Conservation (phyloP, 2,888 invertebrate species). For the Allophyes oxyacanthae region DNA sequence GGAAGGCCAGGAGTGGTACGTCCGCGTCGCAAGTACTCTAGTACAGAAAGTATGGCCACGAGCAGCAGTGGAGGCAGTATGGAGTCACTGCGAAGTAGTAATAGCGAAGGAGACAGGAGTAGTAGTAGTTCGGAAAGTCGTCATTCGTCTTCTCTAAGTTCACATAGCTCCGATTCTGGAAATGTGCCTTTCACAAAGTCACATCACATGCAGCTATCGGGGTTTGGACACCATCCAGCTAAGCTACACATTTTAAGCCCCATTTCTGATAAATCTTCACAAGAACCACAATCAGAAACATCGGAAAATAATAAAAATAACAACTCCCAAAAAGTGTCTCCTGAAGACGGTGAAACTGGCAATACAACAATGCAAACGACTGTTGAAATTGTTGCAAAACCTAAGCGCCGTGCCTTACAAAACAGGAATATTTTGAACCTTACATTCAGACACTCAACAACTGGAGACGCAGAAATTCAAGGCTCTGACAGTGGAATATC, state of each 20-base stretch:
- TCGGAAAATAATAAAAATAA: constrained; percentile 95
- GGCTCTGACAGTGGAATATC: constrained; percentile 97
- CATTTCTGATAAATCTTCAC: constrained; percentile 96
- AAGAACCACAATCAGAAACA: constrained; percentile 95
- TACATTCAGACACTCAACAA: constrained; percentile 90
- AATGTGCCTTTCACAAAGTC: constrained; percentile 90
- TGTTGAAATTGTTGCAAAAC: constrained; percentile 87
- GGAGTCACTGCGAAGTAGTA: constrained; percentile 96
- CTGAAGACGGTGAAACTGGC: constrained; percentile 89
- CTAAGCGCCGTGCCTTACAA: constrained; percentile 91
- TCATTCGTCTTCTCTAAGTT: constrained; percentile 95
- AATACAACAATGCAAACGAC: constrained; percentile 82
- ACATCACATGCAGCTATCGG: constrained; percentile 90
- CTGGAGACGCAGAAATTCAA: constrained; percentile 93
- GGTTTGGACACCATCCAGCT: constrained; percentile 92
- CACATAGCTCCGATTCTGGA: constrained; percentile 95
- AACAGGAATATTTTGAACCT: constrained; percentile 93
- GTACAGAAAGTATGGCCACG: constrained; percentile 96
- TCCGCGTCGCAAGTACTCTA: constrained; percentile 91
- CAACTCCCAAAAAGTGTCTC: constrained; percentile 93
- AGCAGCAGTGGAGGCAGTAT: constrained; percentile 96
- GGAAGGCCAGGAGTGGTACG: constrained; percentile 88
- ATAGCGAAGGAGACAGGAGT: constrained; percentile 96
- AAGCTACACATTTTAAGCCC: constrained; percentile 96
- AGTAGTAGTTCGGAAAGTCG: constrained; percentile 95